Base-by-base conservation (phyloP, 1,140 invertebrate genomes). In the Matsumurasca onukii region DNA sequence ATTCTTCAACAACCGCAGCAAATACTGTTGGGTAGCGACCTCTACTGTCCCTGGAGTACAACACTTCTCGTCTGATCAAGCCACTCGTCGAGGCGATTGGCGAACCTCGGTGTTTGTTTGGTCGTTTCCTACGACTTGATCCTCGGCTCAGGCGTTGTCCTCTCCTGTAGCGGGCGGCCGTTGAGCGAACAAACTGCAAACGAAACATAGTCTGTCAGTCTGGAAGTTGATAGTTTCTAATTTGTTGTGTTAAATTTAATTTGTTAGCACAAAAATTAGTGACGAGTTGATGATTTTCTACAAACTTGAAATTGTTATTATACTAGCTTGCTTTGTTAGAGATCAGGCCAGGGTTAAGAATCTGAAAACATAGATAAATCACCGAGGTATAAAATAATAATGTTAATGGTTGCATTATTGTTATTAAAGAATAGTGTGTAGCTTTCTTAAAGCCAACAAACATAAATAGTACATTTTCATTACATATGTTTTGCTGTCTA, bases 151-250 rank as follows among this genome's bases (percentile, higher is more conserved):
- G 34, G 73, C 73, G 31, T 70, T 71, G 27, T 74, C 73, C 70
- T 74, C 73, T 30, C 70, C 71, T 24, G 71, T 67, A 0, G 66
- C 57, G 12, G 73, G 73, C 3, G 13, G 66, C 72, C 3, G 73
- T 73, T 9, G 73, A 74, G 24, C 73, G 57, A 15, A 74, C 68
- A 34, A 74, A 74, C 73, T 74, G 72, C 22, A 74, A 74, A 67
- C 67, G 66, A 49, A 65, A 24, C 15, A 70, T 25, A 70, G 52
- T 69, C 70, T 73, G 5, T 12, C 12, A 5, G 22, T 5, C 5
- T 52, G 9, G 5, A 52, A 52, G 3, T 20, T 52, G 49, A 15
- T 5, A 52, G 22, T 12, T 22, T 17, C 17, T 45, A 45, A 22
- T 12, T 5, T 12, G 12, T 12, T 12, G 49, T 3, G 12, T 52